Conservation (phyloP, 1,140 invertebrate genomes). For the Trachymyrmex cornetzi region DNA sequence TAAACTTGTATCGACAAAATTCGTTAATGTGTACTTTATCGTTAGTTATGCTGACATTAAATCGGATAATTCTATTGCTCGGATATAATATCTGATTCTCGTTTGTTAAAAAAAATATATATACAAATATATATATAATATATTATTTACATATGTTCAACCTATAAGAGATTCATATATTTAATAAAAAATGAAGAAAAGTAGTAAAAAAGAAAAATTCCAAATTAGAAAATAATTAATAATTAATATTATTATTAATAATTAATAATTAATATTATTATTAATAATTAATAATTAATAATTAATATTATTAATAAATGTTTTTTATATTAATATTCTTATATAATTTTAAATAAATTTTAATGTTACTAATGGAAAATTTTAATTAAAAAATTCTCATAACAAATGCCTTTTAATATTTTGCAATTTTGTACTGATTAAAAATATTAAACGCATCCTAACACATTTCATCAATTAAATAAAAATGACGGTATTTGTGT, state of each 20-base stretch:
- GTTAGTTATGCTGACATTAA: slow-evolving; percentile 45
- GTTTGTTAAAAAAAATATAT: slow-evolving; percentile 3
- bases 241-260: background rate
- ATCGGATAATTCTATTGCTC: slow-evolving; percentile 57
- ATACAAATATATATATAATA: background rate
- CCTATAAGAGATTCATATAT: background rate
- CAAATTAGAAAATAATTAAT: background rate
- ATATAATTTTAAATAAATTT: background rate
- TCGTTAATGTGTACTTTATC: slow-evolving; percentile 62
- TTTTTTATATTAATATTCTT: background rate
- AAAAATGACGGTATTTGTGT: background rate
- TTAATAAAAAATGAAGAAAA: slow-evolving; percentile 9
- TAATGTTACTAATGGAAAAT: background rate
- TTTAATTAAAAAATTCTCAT: slow-evolving; percentile 2
- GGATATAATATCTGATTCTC: slow-evolving; percentile 53
- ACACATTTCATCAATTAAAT: slow-evolving; percentile 33
- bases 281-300: too few species aligned
- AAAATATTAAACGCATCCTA: background rate
- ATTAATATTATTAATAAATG: background rate
- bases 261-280: background rate
- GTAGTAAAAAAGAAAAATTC: background rate
- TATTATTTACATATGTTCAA: background rate
- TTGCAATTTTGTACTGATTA: background rate
- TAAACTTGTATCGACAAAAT: slow-evolving; percentile 57
- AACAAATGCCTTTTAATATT: background rate